phyloP scores from a whole-genome alignment of 92 coral and sea anemone species.

The Epizoanthus ramosus region DNA sequence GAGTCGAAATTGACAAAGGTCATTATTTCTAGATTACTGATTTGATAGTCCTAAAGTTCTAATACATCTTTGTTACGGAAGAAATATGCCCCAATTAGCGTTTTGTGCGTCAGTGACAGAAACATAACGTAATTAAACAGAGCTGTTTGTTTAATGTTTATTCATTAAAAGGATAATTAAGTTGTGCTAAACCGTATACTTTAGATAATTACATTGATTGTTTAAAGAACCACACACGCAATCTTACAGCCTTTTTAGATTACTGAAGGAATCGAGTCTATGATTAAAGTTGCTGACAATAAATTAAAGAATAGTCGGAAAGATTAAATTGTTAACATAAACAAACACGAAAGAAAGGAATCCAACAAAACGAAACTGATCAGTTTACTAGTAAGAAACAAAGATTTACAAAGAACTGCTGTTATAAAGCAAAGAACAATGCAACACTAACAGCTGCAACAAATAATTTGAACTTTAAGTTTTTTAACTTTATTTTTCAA shows the following conservation, averaged over 20 bases:
- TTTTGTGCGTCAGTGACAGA: not conserved
- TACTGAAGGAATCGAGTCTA: too few species aligned
- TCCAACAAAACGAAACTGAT: not conserved
- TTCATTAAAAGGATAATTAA: not conserved
- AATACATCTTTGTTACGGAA: not conserved
- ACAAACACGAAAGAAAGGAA: too few species aligned
- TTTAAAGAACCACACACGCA: too few species aligned
- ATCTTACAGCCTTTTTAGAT: too few species aligned
- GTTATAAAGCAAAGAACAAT: not conserved
- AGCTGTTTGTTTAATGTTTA: constrained; percentile 6
- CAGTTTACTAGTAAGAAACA: not conserved
- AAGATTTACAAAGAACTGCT: not conserved
- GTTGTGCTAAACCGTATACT: constrained; percentile 2
- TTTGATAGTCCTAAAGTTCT: not conserved
- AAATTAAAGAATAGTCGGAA: too few species aligned
- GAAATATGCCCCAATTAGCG: not conserved
- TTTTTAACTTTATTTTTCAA: not conserved
- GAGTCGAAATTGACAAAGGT: not conserved
- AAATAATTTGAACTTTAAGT: not conserved
- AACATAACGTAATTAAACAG: not conserved
- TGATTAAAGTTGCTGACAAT: too few species aligned
- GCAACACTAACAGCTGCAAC: not conserved
- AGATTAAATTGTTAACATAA: too few species aligned
- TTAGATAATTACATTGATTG: too few species aligned
- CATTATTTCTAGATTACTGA: not conserved